Conservation (phyloP, 2,888 invertebrate genomes). For the Notodonta dromedarius region DNA sequence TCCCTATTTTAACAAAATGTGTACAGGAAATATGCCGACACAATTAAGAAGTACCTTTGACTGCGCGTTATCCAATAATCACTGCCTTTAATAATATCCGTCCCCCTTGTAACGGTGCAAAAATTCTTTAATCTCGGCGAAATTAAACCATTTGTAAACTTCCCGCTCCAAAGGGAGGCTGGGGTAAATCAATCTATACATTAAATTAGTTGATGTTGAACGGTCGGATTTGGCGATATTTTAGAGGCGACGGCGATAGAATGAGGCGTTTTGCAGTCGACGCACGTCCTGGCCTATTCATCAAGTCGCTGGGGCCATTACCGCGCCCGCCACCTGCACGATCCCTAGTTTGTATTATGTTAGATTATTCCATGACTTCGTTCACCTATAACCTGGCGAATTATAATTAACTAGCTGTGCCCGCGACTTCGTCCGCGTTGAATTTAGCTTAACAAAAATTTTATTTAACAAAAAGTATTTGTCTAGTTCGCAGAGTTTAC, state of each 20-base stretch:
- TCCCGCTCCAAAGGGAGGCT: constrained; percentile 44
- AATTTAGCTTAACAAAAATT: no score
- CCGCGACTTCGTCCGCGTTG: no score
- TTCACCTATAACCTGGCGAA: constrained; percentile 62
- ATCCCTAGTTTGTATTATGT: constrained; percentile 70
- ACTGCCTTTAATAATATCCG: constrained; percentile 45
- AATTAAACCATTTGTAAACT: constrained; percentile 77
- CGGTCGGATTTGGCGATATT: constrained; percentile 77
- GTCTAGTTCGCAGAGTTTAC: no score
- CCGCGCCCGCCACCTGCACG: constrained; percentile 75
- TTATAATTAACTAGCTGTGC: constrained; percentile 41
- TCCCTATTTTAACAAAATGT: no score
- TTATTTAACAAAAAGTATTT: no score
- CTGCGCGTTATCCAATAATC: constrained; percentile 39
- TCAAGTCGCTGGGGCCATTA: constrained; percentile 77
- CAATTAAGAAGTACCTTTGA: neutral
- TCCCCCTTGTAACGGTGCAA: constrained; percentile 38
- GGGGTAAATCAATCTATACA: constrained; percentile 77
- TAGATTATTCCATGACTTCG: constrained; percentile 61
- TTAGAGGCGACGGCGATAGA: constrained; percentile 71
- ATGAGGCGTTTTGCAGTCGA: constrained; percentile 71
- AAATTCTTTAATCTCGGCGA: constrained; percentile 58
- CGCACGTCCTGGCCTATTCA: constrained; percentile 77
- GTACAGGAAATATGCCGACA: neutral
- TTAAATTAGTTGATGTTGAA: constrained; percentile 79